phyloP scores from a whole-genome alignment of 2,888 invertebrate species.

The Agrochola macilenta region DNA sequence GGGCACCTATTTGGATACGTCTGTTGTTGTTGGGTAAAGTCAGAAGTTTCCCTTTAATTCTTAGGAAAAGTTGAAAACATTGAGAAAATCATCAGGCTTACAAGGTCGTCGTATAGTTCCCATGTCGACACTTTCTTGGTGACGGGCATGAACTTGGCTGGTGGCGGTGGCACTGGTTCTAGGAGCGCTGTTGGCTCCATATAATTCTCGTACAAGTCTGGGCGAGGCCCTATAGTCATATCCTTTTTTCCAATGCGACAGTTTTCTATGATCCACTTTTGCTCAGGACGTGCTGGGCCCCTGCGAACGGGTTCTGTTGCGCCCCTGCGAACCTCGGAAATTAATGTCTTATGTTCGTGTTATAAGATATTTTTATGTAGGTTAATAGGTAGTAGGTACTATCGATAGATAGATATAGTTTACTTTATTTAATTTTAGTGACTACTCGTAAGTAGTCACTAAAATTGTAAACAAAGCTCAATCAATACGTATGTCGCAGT shows the following conservation, averaged over 20 bases:
- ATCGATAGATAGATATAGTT: neutral
- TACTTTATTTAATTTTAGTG: no score
- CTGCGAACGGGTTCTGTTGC: conserved; percentile 2
- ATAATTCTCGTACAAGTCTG: conserved; percentile 21
- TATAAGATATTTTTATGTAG: neutral
- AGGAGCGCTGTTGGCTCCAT: neutral
- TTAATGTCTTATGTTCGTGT: neutral
- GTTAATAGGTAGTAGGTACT: neutral
- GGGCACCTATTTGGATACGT: neutral
- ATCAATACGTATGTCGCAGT: neutral
- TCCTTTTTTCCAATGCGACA: neutral
- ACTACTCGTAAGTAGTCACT: no score
- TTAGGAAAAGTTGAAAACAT: neutral
- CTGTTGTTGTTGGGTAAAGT: neutral
- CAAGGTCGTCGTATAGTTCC: neutral
- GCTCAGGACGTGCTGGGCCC: neutral
- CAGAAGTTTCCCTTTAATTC: neutral
- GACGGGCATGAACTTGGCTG: neutral
- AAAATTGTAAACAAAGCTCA: neutral
- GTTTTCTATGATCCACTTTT: conserved; percentile 23
- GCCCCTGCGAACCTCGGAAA: neutral
- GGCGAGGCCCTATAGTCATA: neutral
- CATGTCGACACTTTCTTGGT: neutral
- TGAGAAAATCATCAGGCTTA: conserved; percentile 9
- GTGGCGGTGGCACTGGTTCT: neutral